Conservation (phyloP, 2,113 vertebrate genomes). For the Chionomys nivalis region DNA sequence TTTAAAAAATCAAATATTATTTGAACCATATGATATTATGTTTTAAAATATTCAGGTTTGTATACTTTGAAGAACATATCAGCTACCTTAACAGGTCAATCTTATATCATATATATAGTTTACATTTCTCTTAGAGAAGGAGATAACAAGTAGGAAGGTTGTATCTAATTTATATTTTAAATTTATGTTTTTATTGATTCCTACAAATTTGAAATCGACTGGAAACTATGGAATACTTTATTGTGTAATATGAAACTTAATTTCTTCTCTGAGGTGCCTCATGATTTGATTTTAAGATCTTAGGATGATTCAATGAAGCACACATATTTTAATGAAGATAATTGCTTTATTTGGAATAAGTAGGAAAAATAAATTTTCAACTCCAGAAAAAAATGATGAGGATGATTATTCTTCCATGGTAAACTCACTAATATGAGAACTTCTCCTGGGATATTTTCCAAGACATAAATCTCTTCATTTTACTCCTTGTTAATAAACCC, state of each 20-base stretch:
- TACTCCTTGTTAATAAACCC: background rate
- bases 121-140: background rate
- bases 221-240: background rate
- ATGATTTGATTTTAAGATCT: background rate
- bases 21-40: background rate
- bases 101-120: background rate
- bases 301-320: background rate
- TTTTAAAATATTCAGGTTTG: background rate
- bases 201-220: background rate
- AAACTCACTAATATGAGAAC: background rate
- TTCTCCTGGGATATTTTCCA: background rate
- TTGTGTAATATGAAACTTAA: background rate
- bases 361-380: conserved; percentile 8
- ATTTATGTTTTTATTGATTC: background rate
- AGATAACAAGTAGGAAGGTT: background rate
- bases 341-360: background rate
- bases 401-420: background rate
- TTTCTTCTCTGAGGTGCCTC: background rate
- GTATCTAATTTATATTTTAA: background rate
- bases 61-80: background rate
- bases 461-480: background rate
- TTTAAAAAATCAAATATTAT: background rate
- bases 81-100: background rate
- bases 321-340: background rate
- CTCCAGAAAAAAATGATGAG: conserved; percentile 36